Conservation (phyloP, 2,797 vertebrate species). For the Hypotaenidia okinawae region DNA sequence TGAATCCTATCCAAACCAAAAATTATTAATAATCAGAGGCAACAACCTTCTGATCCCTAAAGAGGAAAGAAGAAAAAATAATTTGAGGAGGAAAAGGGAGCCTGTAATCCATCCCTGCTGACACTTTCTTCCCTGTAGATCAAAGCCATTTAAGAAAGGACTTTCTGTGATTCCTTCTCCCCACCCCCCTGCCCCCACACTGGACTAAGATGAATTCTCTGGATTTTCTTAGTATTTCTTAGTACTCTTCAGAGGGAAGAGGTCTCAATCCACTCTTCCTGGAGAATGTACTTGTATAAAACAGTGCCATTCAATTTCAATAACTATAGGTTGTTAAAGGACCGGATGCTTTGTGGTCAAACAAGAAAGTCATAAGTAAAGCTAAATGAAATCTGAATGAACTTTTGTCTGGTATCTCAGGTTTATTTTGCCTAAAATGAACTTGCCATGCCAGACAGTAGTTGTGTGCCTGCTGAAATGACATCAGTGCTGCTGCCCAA, state of each 20-base stretch:
- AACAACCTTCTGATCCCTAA: background rate
- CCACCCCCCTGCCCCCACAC: too few relatives aligned
- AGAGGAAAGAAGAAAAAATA: background rate
- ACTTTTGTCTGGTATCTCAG: background rate
- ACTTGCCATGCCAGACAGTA: background rate
- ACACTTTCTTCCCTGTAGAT: background rate
- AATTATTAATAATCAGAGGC: background rate
- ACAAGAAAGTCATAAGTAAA: background rate
- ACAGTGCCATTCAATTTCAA: background rate
- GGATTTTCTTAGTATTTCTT: background rate
- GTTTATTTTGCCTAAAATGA: background rate
- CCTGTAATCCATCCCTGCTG: background rate
- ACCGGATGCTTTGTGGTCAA: background rate
- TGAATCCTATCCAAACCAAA: background rate
- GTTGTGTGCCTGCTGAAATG: background rate
- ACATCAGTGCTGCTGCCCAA: background rate
- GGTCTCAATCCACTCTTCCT: background rate
- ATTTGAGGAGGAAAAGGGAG: background rate
- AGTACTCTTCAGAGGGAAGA: background rate
- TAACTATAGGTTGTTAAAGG: background rate
- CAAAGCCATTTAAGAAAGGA: background rate
- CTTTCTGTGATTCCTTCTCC: background rate
- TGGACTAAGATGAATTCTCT: background rate
- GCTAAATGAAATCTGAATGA: background rate
- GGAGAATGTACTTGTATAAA: background rate